A percentile compares a stretch with the other conserved stretches of the same genome.
phyloP scores from a whole-genome alignment of 2,888 invertebrate genomes.

The Catonia carolina region DNA sequence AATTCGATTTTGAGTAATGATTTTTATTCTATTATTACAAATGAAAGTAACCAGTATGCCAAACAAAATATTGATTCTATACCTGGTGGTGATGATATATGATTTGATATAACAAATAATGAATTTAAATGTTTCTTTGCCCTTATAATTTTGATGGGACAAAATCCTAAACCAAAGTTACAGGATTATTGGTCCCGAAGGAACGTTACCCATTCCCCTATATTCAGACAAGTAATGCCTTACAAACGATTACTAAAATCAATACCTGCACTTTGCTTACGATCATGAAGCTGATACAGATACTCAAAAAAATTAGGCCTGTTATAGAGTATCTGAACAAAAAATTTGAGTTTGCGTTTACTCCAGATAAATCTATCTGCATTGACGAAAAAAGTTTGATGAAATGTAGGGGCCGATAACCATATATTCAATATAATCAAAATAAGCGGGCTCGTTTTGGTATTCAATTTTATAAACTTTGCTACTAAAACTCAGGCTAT shows the following conservation, averaged over 20 bases:
- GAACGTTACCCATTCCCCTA: too few relatives aligned
- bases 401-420: conserved; percentile 37
- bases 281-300: conserved; percentile 19
- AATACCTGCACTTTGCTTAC: background rate
- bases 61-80: too few relatives aligned
- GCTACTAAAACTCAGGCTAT: conserved; percentile 25
- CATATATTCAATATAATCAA: conserved; percentile 38
- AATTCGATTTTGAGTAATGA: too few relatives aligned
- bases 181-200: too few relatives aligned
- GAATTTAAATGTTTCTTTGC: too few relatives aligned
- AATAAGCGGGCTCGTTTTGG: conserved; percentile 38
- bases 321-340: conserved; percentile 15
- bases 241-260: background rate
- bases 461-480: conserved; percentile 38
- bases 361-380: conserved; percentile 34
- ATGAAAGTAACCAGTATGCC: too few relatives aligned
- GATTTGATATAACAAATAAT: too few relatives aligned
- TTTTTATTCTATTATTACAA: too few relatives aligned
- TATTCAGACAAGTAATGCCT: background rate
- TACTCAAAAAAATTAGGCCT: conserved; percentile 26
- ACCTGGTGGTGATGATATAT: too few relatives aligned
- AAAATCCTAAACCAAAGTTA: too few relatives aligned
- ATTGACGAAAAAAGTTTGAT: conserved; percentile 39
- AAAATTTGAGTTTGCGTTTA: conserved; percentile 10
- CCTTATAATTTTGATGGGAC: too few relatives aligned